Conservation (phyloP, 2,797 vertebrate species). For the Fistularia tabacaria region DNA sequence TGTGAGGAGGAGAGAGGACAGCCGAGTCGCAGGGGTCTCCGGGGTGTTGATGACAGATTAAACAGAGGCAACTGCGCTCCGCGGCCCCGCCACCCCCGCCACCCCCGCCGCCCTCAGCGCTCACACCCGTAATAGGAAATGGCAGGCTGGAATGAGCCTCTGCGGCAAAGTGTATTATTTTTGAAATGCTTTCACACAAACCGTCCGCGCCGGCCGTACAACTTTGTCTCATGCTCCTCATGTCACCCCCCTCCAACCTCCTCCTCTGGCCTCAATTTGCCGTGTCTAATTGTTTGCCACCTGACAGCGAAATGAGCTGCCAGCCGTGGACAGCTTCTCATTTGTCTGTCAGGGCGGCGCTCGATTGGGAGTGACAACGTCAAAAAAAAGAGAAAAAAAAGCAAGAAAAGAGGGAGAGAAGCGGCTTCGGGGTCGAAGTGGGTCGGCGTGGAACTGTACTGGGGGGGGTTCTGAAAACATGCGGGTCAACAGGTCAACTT, state of each 20-base stretch:
- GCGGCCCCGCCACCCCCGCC: conserved; percentile 73
- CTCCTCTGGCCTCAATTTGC: conserved; percentile 85
- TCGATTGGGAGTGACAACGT: conserved; percentile 95
- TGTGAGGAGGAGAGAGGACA: conserved; percentile 39
- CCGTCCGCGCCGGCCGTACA: conserved; percentile 84
- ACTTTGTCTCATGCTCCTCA: conserved; percentile 95
- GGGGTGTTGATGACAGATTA: conserved; percentile 96
- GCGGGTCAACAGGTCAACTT: too few species aligned
- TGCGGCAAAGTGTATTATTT: conserved; percentile 97
- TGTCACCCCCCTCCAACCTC: conserved; percentile 74
- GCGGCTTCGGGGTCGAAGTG: conserved; percentile 31
- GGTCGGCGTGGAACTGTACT: too few species aligned
- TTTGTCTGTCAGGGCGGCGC: conserved; percentile 88
- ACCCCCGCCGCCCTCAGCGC: conserved; percentile 89
- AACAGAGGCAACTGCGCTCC: conserved; percentile 80
- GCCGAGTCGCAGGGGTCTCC: conserved; percentile 82
- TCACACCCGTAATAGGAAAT: conserved; percentile 92
- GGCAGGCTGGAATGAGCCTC: conserved; percentile 98
- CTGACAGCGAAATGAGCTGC: conserved; percentile 98
- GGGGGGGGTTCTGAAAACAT: too few species aligned
- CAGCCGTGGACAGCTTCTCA: conserved; percentile 84
- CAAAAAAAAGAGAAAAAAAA: conserved; percentile 87
- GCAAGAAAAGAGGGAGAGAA: conserved; percentile 54
- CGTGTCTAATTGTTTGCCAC: conserved; percentile 99
- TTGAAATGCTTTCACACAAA: conserved; percentile 99